Evolutionary conservation across 2,797 vertebrate species (phyloP).

Genomic region (Acanthornis magna): DNA sequence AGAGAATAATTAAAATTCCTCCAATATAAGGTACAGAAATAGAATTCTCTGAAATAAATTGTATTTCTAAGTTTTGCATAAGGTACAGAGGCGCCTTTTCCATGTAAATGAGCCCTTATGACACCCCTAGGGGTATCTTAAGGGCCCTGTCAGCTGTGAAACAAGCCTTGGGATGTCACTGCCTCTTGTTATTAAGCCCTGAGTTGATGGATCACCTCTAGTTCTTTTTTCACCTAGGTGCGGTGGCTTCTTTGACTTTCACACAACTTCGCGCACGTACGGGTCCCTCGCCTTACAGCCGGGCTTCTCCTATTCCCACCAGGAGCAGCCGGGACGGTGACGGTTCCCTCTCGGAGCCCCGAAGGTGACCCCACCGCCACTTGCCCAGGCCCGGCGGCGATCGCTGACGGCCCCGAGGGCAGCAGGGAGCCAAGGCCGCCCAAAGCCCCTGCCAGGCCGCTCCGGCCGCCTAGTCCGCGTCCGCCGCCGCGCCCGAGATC

Average conservation of each 20-base stretch:
- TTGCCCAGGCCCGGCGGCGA: not conserved
- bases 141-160: slow-evolving; percentile 26
- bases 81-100: slow-evolving; percentile 19
- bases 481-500: not conserved
- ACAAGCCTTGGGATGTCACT: not conserved
- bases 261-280: not conserved
- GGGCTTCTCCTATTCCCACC: not conserved
- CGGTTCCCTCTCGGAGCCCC: not conserved
- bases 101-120: slow-evolving; percentile 17
- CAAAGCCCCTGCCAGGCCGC: not conserved
- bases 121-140: not conserved
- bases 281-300: accelerated
- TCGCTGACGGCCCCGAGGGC: not conserved
- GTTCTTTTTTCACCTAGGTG: not conserved
- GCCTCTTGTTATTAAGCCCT: not conserved
- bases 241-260: not conserved
- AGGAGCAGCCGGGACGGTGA: not conserved
- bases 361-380: not conserved
- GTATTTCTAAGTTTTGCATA: slow-evolving; percentile 25
- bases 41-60: slow-evolving; percentile 20
- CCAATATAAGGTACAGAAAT: slow-evolving; percentile 21
- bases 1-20: slow-evolving; percentile 33
- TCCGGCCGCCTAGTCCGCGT: not conserved
- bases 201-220: not conserved
- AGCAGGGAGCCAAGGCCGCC: not conserved